Evolutionary conservation across 2,797 vertebrate species (phyloP), one percentile per base, ranked within the genome.

Genomic region (Scomberomorus guttatus): DNA sequence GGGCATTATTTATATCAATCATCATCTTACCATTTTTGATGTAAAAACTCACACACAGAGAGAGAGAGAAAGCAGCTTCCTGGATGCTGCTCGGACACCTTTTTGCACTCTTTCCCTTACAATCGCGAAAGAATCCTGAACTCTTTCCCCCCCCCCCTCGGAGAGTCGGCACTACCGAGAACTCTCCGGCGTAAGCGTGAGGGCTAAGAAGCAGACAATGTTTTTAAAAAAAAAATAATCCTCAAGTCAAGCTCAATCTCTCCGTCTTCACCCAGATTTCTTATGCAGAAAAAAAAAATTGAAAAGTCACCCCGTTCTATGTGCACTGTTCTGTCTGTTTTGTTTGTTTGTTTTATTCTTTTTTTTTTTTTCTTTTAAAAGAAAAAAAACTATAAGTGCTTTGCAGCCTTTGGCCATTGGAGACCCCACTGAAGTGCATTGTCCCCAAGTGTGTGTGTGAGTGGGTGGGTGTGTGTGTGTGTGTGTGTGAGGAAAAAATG

Each of bases 171-270:
- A 50, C 64, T 18, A 50, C 68, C 15, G 18, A 39, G 25, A 48
- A 61, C 71, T 72, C 85, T 83, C 75, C 34, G 17, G 34, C 39
- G 50, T 22, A 15, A 81, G 79, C 85, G 56, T 18, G 46, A 81
- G 81, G 83, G 65, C 78, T 72, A 7, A 52, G 64, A 72, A 73
- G 80, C 77, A 70, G 80, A 78, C 80, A 66, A 76, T 24, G n/a
- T 82, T 82, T 71, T 76, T 80, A 17, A 77, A 79, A 68, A 52
- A 29, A 63, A 71, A 81, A 34, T 39, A 84, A 89, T 94, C 95
- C 96, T 98, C 96, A 97, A 97, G 96, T 96, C 96, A 95, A 96
- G 95, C 96, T 96, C 94, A 90, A 79, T 89, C 94, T 96, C 97
- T 96, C 95, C 95, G 90, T 91, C 89, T 95, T 96, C 95, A 96